Evolutionary conservation across 2,888 invertebrate species (phyloP).

Genomic region (Rhamphomyia laevipes): DNA sequence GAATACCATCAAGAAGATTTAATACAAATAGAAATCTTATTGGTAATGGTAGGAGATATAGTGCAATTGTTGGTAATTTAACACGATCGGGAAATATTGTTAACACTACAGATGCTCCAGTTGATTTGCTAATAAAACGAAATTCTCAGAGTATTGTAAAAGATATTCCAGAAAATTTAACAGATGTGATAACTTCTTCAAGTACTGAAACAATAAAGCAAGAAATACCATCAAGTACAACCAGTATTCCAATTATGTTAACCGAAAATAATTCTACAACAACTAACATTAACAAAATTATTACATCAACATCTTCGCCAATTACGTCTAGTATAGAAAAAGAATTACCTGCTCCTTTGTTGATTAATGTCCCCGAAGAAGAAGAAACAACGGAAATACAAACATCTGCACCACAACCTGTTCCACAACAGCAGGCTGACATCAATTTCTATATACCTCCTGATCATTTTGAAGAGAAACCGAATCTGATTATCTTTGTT

Average conservation of each 20-base stretch:
- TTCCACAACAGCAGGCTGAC: not conserved
- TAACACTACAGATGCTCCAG: conserved; percentile 1
- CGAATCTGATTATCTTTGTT: conserved; percentile 33
- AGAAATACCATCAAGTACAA: conserved; percentile 21
- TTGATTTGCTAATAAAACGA: conserved; percentile 1
- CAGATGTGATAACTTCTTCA: not conserved
- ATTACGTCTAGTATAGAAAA: no score
- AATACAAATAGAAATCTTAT: conserved; percentile 15
- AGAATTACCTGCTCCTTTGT: conserved; percentile 22
- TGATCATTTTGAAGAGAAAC: conserved; percentile 27
- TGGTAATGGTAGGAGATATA: conserved; percentile 22
- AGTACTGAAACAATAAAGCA: conserved; percentile 7
- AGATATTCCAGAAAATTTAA: not conserved
- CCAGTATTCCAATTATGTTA: conserved; percentile 15
- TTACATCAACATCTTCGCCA: conserved; percentile 13
- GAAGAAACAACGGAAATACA: conserved; percentile 19
- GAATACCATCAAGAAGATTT: conserved; percentile 14
- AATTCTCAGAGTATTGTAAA: not conserved
- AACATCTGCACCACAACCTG: conserved; percentile 6
- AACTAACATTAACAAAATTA: not conserved
- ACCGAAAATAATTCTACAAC: not conserved
- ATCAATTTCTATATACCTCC: conserved; percentile 6
- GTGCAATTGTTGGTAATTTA: conserved; percentile 25
- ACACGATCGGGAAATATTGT: conserved; percentile 22
- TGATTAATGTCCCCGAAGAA: conserved; percentile 29